Evolutionary conservation across 2,888 invertebrate genomes (phyloP), one percentile per base, ranked within the genome.

Genomic region (Drosophila borborema): DNA sequence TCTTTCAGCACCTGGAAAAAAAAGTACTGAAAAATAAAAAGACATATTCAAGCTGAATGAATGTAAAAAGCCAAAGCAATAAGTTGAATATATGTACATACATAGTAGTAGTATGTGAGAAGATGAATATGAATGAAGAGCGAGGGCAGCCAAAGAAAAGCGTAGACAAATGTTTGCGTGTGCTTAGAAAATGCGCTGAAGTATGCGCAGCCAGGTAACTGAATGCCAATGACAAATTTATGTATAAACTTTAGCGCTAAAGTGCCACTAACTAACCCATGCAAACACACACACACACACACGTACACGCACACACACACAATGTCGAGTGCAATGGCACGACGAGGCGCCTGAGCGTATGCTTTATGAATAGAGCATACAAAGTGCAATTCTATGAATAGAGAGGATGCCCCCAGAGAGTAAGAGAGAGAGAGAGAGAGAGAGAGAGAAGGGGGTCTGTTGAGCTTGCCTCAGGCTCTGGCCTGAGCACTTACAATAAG

Each of bases 151-250:
- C 46, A 58, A 79, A 58, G 69, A 64, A 69, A 64, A 46, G 58
- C 41, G 61, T 59, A 77, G 64, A 81, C 77, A 77, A 81, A 79
- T 76, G 69, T 78, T 89, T 84, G 80, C 80, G 62, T 67, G 70
- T 60, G 72, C 62, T 74, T 56, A 36, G 54, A 72, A 77, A 74
- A 72, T 79, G 65, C 66, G 72, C 72, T 76, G 70, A 65, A 82
- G 80, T 75, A 73, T 70, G 77, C 69, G 77, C 62, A 66, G 64
- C 40, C 64, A 73, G 60, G 62, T 78, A 64, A 66, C 77, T 86
- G 89, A 89, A 87, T 87, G 86, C 87, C 87, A 87, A 87, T 87
- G 90, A 86, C 89, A 87, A 90, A 87, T 87, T 87, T 87, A 90
- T 90, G 90, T 80, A 80, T 80, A 88, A 86, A 88, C 86, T 90